Percentiles rank a stretch among this genome's conserved stretches.
Conservation (phyloP, 1,140 invertebrate species). For the Diachasmimorpha longicaudata region DNA sequence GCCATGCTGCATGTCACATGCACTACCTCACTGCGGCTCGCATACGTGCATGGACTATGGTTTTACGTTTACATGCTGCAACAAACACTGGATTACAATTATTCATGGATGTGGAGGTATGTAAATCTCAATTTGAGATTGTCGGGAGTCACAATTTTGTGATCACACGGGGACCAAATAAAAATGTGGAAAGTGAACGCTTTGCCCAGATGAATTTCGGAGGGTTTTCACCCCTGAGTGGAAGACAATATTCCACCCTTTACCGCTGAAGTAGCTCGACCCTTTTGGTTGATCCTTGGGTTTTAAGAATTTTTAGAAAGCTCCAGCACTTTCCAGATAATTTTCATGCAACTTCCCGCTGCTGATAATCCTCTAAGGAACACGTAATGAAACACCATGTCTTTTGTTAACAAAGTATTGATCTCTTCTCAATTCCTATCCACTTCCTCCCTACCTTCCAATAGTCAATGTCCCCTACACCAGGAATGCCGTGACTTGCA, state of each 20-base stretch:
- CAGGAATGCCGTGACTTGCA: neutral
- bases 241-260: too few relatives aligned
- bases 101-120: neutral
- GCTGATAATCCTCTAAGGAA: too few relatives aligned
- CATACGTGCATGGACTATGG: conserved; percentile 19
- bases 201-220: too few relatives aligned
- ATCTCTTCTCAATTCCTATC: neutral
- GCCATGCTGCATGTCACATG: conserved; percentile 24
- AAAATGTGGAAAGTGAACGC: too few relatives aligned
- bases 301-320: too few relatives aligned
- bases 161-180: too few relatives aligned
- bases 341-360: too few relatives aligned
- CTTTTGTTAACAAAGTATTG: neutral
- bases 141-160: too few relatives aligned
- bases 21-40: neutral
- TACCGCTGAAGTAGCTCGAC: too few relatives aligned
- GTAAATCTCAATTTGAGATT: neutral
- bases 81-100: neutral
- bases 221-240: too few relatives aligned
- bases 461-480: neutral
- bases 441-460: neutral
- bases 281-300: too few relatives aligned
- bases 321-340: too few relatives aligned
- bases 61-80: neutral
- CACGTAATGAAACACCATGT: neutral